These are phyloP conservation scores for Typhlichthys subterraneus DNA, from an alignment of 2,797 vertebrate genomes.

Conservation along the genomic window DNA sequence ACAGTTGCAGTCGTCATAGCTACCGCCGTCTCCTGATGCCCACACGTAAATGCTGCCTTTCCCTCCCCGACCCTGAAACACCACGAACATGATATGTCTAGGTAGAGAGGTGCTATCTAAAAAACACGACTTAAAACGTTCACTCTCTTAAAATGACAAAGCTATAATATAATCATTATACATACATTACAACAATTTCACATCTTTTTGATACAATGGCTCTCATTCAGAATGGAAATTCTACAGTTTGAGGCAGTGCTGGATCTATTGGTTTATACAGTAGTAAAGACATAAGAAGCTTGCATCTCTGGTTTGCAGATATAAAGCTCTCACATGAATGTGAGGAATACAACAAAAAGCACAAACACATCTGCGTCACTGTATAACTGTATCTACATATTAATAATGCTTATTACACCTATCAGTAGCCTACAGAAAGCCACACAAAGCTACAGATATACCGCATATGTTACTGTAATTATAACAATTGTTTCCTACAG, in stretches of 20 bases:
- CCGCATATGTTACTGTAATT: too few relatives aligned
- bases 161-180: too few relatives aligned
- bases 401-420: too few relatives aligned
- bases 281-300: neutral
- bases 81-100: conserved; percentile 3
- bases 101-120: too few relatives aligned
- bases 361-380: neutral
- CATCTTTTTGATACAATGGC: neutral
- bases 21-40: conserved; percentile 97
- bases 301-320: neutral
- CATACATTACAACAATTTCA: too few relatives aligned
- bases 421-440: too few relatives aligned
- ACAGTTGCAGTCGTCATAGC: conserved; percentile 98
- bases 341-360: neutral
- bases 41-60: conserved; percentile 99
- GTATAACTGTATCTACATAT: neutral
- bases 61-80: conserved; percentile 87
- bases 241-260: too few relatives aligned
- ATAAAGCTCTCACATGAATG: neutral
- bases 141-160: too few relatives aligned
- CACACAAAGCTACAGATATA: too few relatives aligned
- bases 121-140: too few relatives aligned
- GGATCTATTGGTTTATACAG: too few relatives aligned
- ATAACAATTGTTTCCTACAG: neutral
- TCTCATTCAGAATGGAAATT: neutral